Evolutionary conservation across 1,140 invertebrate genomes (phyloP).

Genomic region (Phortica variegata): DNA sequence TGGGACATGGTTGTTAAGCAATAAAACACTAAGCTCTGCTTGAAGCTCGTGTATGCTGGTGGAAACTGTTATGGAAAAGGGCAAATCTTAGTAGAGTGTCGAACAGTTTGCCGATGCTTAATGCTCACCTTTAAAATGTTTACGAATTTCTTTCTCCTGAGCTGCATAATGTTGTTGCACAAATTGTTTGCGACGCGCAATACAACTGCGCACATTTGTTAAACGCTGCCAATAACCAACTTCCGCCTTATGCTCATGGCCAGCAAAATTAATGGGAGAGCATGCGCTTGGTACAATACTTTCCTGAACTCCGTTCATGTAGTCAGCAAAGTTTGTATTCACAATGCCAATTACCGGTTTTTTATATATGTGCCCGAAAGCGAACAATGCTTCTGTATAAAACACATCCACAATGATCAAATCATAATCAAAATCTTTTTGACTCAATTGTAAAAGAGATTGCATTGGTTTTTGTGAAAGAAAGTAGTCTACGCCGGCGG

Average conservation of each 20-base stretch:
- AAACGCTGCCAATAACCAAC: slow-evolving; percentile 29
- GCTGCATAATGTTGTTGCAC: slow-evolving; percentile 26
- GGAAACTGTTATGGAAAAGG: slow-evolving; percentile 12
- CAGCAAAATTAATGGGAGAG: slow-evolving; percentile 37
- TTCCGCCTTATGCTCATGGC: slow-evolving; percentile 7
- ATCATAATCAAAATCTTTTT: slow-evolving; percentile 56
- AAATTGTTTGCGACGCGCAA: slow-evolving; percentile 30
- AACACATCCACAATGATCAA: slow-evolving; percentile 58
- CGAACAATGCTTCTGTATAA: slow-evolving; percentile 56
- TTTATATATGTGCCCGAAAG: slow-evolving; percentile 51
- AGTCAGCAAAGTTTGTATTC: slow-evolving; percentile 43
- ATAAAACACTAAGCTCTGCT: slow-evolving; percentile 53
- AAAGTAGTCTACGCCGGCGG: slow-evolving; percentile 34
- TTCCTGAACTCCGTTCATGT: slow-evolving; percentile 45
- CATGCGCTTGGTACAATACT: slow-evolving; percentile 39
- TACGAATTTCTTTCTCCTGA: slow-evolving; percentile 38
- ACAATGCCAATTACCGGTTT: slow-evolving; percentile 55
- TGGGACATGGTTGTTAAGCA: slow-evolving; percentile 52
- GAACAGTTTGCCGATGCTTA: no score
- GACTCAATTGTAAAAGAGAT: slow-evolving; percentile 22
- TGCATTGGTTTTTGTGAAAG: slow-evolving; percentile 27
- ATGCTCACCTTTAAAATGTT: slow-evolving; percentile 39
- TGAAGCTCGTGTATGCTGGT: slow-evolving; percentile 57
- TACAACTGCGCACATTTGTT: slow-evolving; percentile 26
- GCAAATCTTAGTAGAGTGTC: slow-evolving; percentile 1